Conservation (phyloP, 2,113 vertebrate species). For the Carettochelys insculpta region DNA sequence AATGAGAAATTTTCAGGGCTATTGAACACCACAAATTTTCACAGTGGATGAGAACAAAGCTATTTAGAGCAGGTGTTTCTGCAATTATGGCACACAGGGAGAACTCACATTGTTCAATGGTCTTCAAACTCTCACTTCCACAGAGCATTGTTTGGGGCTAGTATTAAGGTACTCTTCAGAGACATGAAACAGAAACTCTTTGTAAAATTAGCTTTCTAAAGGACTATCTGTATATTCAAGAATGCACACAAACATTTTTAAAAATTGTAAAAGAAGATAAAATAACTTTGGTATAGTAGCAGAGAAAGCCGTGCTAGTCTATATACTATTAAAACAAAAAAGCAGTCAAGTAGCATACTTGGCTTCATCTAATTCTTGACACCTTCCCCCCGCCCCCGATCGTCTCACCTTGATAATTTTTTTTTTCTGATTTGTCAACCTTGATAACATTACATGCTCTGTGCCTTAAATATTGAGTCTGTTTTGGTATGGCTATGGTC, state of each 20-base stretch:
- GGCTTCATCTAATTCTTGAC: too few species aligned
- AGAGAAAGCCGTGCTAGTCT: too few species aligned
- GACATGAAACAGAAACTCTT: background rate
- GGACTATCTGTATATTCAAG: background rate
- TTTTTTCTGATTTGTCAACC: too few species aligned
- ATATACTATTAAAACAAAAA: too few species aligned
- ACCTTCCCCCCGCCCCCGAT: too few species aligned
- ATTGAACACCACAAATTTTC: background rate
- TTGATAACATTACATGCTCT: too few species aligned
- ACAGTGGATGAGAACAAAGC: background rate
- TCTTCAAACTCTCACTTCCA: background rate
- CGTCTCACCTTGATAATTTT: too few species aligned
- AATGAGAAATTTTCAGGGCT: conserved; percentile 11
- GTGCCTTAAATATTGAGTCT: too few species aligned
- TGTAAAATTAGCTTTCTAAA: background rate
- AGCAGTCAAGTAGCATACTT: too few species aligned
- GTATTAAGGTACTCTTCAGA: background rate
- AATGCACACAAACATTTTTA: background rate
- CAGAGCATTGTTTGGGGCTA: background rate
- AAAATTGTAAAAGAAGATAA: background rate
- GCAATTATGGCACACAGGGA: background rate
- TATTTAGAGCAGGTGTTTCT: background rate
- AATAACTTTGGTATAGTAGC: background rate
- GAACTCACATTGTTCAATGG: background rate
- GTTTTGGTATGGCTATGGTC: too few species aligned